Evolutionary conservation across 1,140 invertebrate species (phyloP), one percentile per base, ranked within the genome.

Genomic region (Amyelois transitella): DNA sequence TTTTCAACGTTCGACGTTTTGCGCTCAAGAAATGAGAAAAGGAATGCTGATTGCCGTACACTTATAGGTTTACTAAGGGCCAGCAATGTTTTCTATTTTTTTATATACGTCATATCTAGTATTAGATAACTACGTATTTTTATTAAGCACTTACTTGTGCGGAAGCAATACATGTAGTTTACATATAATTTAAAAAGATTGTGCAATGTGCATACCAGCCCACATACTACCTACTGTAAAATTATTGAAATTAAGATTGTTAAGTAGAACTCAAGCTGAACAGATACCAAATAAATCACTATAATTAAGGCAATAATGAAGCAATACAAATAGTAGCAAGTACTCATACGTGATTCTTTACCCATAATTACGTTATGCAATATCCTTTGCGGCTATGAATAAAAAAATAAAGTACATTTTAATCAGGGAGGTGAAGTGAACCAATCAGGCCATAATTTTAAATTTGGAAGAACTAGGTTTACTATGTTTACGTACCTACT

Each of bases 1-100:
- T 74, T 68, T 69, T 69, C 72, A 72, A 72, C 65, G 65, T 72
- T 72, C 64, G 72, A 69, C 60, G 32, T 56, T 65, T 58, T 67
- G 55, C 43, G 21, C 48, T 54, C n/a, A 14, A 14, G 20, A 53
- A 53, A 45, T 25, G 14, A 53, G 21, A 53, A 44, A 53, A 44
- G 2, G 5, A 32, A 18, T 14, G 10, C 14, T 18, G 5, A 49
- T 49, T 49, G 21, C n/a, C 32, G 32, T 14, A n/a, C n/a, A n/a
- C n/a, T n/a, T n/a, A n/a, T n/a, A n/a, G n/a, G n/a, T n/a, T n/a
- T n/a, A n/a, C n/a, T n/a, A n/a, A n/a, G n/a, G n/a, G n/a, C n/a
- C n/a, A n/a, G n/a, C n/a, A n/a, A n/a, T n/a, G n/a, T n/a, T n/a
- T n/a, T n/a, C n/a, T n/a, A n/a, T n/a, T n/a, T n/a, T n/a, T n/a